Evolutionary conservation across 2,888 invertebrate genomes (phyloP).

Genomic region (Liopterus haemorrhoidalis): DNA sequence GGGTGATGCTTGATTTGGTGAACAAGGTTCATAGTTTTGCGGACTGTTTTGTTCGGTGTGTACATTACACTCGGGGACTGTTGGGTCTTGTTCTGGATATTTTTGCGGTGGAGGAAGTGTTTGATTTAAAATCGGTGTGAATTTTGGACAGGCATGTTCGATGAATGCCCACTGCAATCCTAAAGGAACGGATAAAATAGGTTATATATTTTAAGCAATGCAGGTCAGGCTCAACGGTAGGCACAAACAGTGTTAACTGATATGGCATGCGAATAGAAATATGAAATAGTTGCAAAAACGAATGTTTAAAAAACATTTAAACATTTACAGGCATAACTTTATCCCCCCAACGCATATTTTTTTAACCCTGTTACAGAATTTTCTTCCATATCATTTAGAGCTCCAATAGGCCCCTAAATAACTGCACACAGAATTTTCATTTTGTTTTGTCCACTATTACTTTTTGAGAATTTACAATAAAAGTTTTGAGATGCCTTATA

Average conservation of each 20-base stretch:
- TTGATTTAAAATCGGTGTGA: constrained; percentile 59
- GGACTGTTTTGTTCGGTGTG: constrained; percentile 29
- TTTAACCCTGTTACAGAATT: no score
- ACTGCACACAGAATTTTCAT: no score
- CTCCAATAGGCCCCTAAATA: no score
- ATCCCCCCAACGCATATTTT: no score
- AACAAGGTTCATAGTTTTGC: constrained; percentile 40
- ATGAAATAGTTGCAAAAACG: no score
- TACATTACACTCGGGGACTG: constrained; percentile 31
- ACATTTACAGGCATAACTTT: no score
- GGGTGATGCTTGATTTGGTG: constrained; percentile 35
- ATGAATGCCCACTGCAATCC: constrained; percentile 82
- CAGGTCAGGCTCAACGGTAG: constrained; percentile 22
- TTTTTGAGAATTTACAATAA: no score
- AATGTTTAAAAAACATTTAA: no score
- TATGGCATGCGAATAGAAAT: no score
- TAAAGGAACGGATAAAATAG: constrained; percentile 41
- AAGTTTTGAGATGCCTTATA: no score
- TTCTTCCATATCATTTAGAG: no score
- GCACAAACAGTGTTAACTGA: constrained; percentile 18
- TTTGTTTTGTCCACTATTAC: no score
- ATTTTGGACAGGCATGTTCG: constrained; percentile 72
- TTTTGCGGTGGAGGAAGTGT: constrained; percentile 46
- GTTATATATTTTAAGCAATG: constrained; percentile 15
- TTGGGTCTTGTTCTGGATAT: constrained; percentile 42